A percentile compares a stretch with the other conserved stretches of the same genome.
Evolutionary conservation across 1,140 invertebrate genomes (phyloP).

Genomic region (Drosophila neocordata): DNA sequence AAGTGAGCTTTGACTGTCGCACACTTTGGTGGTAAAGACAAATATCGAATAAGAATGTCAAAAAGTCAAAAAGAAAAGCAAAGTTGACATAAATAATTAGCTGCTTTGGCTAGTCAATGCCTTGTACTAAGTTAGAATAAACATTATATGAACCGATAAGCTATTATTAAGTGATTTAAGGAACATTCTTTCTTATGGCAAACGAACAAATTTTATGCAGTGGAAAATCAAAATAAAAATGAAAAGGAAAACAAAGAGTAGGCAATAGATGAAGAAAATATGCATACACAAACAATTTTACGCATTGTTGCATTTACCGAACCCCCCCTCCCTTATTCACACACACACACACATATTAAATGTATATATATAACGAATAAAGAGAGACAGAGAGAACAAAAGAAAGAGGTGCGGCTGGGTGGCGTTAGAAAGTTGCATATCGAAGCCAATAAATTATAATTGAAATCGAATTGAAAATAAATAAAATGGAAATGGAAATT

Average conservation of each 20-base stretch:
- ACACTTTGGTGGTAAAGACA: not conserved
- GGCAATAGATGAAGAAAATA: not conserved
- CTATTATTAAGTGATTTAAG: too few species aligned
- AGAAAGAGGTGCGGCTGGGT: not conserved
- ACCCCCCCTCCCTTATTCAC: not conserved
- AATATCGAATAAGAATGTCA: conserved; percentile 9
- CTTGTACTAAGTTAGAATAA: not conserved
- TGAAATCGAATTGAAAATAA: conserved; percentile 8
- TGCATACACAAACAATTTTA: not conserved
- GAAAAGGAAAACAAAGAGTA: too few species aligned
- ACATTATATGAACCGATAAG: too few species aligned
- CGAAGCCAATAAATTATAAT: conserved; percentile 10
- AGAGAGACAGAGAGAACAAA: not conserved
- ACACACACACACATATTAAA: not conserved
- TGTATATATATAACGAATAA: not conserved
- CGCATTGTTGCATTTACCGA: not conserved
- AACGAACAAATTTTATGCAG: too few species aligned
- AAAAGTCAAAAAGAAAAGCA: not conserved
- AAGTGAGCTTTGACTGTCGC: conserved; percentile 15
- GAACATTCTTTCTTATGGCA: too few species aligned
- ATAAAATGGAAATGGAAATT: not conserved
- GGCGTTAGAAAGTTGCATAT: not conserved
- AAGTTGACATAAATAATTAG: conserved; percentile 19
- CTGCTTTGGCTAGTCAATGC: not conserved
- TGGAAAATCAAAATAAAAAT: too few species aligned